Percentiles rank a stretch among this genome's conserved stretches.
Evolutionary conservation across 2,888 invertebrate genomes (phyloP).

Genomic region (Copidosoma aretas): DNA sequence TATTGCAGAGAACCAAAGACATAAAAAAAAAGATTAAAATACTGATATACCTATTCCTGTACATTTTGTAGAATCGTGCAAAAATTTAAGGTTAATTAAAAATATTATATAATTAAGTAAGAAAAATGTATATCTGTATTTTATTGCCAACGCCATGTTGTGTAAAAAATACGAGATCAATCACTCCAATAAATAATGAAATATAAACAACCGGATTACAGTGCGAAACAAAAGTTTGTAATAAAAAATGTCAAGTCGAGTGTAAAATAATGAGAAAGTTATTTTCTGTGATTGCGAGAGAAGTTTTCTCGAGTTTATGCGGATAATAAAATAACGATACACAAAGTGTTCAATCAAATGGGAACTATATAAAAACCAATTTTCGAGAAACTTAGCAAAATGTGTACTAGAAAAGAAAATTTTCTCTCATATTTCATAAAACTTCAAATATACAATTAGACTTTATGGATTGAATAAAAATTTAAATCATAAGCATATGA

Average conservation of each 20-base stretch:
- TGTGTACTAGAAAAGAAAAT: no score
- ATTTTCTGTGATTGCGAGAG: slow-evolving; percentile 30
- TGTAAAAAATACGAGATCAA: slow-evolving; percentile 9
- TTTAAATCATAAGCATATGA: no score
- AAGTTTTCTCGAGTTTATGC: slow-evolving; percentile 12
- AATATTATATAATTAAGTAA: slow-evolving; percentile 28
- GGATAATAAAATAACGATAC: slow-evolving; percentile 7
- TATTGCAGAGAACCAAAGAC: slow-evolving; percentile 51
- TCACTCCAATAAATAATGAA: not conserved
- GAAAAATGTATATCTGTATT: slow-evolving; percentile 35
- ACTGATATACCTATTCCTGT: slow-evolving; percentile 41
- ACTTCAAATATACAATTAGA: no score
- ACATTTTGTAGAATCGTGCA: slow-evolving; percentile 47
- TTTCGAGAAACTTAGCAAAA: no score
- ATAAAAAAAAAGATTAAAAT: slow-evolving; percentile 33
- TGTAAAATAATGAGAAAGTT: slow-evolving; percentile 36
- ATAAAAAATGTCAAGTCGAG: slow-evolving; percentile 18
- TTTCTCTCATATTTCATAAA: no score
- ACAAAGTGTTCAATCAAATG: slow-evolving; percentile 16
- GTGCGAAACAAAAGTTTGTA: slow-evolving; percentile 23
- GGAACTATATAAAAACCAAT: no score
- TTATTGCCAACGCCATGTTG: slow-evolving; percentile 15
- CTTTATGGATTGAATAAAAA: no score
- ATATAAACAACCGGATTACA: not conserved
- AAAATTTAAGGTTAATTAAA: slow-evolving; percentile 32